A percentile compares a stretch with the other conserved stretches of the same genome.
Evolutionary conservation across 2,113 vertebrate genomes (phyloP).

Genomic region (Pituophis catenifer): DNA sequence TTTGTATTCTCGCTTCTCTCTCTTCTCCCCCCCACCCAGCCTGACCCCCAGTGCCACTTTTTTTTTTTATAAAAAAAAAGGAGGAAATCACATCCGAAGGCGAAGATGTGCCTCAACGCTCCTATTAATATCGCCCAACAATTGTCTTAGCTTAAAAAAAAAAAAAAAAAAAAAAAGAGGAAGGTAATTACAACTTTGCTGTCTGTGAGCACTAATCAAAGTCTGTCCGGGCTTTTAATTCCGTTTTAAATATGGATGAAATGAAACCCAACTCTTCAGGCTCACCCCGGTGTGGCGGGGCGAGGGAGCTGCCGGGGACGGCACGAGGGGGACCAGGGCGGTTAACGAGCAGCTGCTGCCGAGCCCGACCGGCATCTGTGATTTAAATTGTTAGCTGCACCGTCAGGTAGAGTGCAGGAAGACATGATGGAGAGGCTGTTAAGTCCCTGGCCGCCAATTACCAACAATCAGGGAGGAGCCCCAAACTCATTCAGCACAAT

Average conservation of each 20-base stretch:
- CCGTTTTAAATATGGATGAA: constrained; percentile 88
- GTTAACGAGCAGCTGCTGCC: constrained; percentile 85
- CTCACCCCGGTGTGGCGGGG: constrained; percentile 79
- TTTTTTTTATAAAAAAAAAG: constrained; percentile 27
- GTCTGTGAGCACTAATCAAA: constrained; percentile 78
- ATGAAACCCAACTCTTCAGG: constrained; percentile 76
- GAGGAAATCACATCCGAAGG: constrained; percentile 82
- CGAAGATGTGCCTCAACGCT: constrained; percentile 84
- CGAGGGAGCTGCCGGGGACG: constrained; percentile 66
- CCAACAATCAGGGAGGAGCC: constrained; percentile 91
- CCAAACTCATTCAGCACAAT: constrained; percentile 91
- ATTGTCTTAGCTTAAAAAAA: constrained; percentile 77
- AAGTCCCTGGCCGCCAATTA: constrained; percentile 96
- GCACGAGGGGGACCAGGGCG: constrained; percentile 65
- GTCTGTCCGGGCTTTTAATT: constrained; percentile 82
- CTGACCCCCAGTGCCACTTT: constrained; percentile 4
- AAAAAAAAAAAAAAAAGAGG: constrained; percentile 33
- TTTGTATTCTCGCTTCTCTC: constrained; percentile 29
- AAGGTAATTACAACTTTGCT: constrained; percentile 84
- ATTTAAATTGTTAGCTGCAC: constrained; percentile 87
- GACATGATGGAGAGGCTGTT: constrained; percentile 93
- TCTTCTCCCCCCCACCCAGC: background rate
- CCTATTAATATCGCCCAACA: constrained; percentile 85
- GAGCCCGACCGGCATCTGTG: constrained; percentile 78
- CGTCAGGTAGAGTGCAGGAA: constrained; percentile 92